Conservation (phyloP, 1,140 invertebrate genomes). For the Caenorhabditis tropicalis region DNA sequence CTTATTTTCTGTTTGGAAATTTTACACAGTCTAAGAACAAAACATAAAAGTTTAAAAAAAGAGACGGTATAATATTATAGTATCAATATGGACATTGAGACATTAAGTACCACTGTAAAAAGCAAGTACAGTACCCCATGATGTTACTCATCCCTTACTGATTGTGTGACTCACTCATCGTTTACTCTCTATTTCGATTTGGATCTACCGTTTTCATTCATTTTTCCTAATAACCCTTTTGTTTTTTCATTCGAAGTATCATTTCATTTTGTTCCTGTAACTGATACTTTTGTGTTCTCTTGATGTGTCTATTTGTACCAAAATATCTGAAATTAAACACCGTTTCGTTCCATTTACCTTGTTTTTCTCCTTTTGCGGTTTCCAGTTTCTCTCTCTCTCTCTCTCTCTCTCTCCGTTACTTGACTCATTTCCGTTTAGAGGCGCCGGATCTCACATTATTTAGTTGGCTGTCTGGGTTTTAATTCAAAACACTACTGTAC, state of each 20-base stretch:
- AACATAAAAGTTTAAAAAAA: too few relatives aligned
- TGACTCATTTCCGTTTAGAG: not conserved
- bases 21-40: too few relatives aligned
- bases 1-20: not conserved
- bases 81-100: too few relatives aligned
- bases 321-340: not conserved
- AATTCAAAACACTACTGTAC: not conserved
- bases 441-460: not conserved
- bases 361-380: not conserved
- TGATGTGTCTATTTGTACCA: not conserved
- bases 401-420: too few relatives aligned
- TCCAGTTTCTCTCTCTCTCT: not conserved
- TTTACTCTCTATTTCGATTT: too few relatives aligned
- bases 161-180: too few relatives aligned
- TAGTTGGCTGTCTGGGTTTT: not conserved
- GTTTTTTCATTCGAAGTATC: not conserved
- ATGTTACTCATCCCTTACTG: too few relatives aligned
- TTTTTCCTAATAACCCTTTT: not conserved
- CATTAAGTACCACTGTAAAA: too few relatives aligned
- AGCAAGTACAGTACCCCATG: too few relatives aligned
- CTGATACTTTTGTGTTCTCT: not conserved
- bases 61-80: too few relatives aligned
- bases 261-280: not conserved
- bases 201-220: not conserved
- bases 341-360: not conserved